Evolutionary conservation across 2,113 vertebrate species (phyloP).

Genomic region (Mola mola): DNA sequence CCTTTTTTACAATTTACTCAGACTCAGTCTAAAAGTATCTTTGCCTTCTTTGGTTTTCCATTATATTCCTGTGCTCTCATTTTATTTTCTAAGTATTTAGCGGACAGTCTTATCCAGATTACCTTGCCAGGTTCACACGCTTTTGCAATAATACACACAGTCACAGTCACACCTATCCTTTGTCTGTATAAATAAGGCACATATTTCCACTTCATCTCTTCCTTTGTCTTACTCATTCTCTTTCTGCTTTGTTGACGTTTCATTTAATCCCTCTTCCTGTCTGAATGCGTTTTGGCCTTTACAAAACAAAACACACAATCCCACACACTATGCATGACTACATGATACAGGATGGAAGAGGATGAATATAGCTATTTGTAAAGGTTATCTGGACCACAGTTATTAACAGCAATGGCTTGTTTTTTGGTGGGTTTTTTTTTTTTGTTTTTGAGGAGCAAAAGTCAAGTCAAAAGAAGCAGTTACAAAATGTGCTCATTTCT

Average conservation of each 20-base stretch:
- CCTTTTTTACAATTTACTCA: too few species aligned
- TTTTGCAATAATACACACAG: too few species aligned
- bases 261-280: constrained; percentile 73
- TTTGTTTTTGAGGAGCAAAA: too few species aligned
- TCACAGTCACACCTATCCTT: neutral
- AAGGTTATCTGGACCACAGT: constrained; percentile 63
- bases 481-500: too few species aligned
- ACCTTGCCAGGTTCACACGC: constrained; percentile 2
- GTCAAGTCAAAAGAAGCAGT: too few species aligned
- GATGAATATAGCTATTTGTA: constrained; percentile 62
- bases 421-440: too few species aligned
- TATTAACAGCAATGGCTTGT: constrained; percentile 23
- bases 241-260: constrained; percentile 71
- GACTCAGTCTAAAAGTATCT: too few species aligned
- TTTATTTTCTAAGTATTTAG: too few species aligned
- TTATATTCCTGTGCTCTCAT: too few species aligned
- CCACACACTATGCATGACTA: constrained; percentile 23
- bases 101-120: neutral
- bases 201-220: constrained; percentile 23
- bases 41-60: too few species aligned
- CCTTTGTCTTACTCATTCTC: constrained; percentile 22
- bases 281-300: constrained; percentile 76
- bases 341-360: constrained; percentile 46
- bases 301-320: constrained; percentile 48
- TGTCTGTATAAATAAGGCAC: constrained; percentile 15